phyloP scores from a whole-genome alignment of 2,888 invertebrate genomes.

The Tenthredo livida region DNA sequence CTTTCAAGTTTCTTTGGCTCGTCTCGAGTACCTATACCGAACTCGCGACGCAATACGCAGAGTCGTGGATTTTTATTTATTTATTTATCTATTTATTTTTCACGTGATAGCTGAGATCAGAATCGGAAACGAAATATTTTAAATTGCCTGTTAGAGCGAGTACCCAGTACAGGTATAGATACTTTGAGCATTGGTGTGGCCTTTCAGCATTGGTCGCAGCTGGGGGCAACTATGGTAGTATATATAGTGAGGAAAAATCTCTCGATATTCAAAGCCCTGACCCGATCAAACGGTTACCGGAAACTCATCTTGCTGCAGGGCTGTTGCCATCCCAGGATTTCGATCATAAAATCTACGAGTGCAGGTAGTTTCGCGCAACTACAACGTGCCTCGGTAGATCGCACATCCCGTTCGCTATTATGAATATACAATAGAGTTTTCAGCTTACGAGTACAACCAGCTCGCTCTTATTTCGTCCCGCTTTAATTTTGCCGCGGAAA shows the following conservation, averaged over 20 bases:
- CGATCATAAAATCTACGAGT: neutral
- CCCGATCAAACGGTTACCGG: neutral
- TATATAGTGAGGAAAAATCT: neutral
- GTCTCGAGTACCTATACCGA: neutral
- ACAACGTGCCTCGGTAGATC: neutral
- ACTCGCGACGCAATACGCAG: neutral
- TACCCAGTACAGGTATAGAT: neutral
- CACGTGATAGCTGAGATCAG: neutral
- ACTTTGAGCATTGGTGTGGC: neutral
- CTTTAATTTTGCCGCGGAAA: neutral
- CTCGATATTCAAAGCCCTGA: constrained; percentile 35
- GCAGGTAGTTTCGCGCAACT: neutral
- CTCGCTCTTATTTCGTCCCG: neutral
- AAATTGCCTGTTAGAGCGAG: neutral
- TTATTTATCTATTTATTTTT: neutral
- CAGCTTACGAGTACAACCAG: no score
- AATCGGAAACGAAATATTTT: neutral
- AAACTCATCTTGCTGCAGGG: neutral
- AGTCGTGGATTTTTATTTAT: neutral
- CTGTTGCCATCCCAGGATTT: neutral
- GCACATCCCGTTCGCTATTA: neutral
- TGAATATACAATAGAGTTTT: neutral
- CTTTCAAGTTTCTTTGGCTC: neutral
- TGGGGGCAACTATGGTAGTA: neutral
- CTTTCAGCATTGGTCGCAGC: neutral